These are phyloP conservation scores for Lichenostomus cassidix DNA, from an alignment of 2,113 vertebrate species.

Conservation along the genomic window DNA sequence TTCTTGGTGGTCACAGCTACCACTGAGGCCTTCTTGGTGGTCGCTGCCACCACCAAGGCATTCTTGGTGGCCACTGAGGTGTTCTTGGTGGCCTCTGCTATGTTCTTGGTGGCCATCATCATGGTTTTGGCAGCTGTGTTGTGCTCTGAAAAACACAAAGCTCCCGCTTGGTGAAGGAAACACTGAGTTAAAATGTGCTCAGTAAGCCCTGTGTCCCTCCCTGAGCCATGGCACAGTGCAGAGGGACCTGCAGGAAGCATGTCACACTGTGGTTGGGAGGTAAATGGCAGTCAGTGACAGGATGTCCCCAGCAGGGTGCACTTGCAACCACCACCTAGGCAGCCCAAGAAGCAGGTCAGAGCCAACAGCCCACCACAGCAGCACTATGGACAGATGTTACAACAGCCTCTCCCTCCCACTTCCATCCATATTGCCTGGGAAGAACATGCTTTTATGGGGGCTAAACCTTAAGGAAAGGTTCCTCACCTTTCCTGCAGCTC, in stretches of 20 bases:
- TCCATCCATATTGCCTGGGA: background rate
- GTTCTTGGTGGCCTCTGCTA: background rate
- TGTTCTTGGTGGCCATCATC: background rate
- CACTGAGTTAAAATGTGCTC: rapidly evolving
- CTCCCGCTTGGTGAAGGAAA: background rate
- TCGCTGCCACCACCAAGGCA: background rate
- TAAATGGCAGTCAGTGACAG: background rate
- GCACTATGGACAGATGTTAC: rapidly evolving
- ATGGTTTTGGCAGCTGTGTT: background rate
- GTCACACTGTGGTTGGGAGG: background rate
- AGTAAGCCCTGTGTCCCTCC: background rate
- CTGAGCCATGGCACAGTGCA: background rate
- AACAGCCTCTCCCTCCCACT: background rate
- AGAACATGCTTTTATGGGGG: background rate
- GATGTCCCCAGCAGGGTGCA: background rate
- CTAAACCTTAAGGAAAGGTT: background rate
- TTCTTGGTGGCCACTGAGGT: background rate
- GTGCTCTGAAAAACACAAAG: conserved; percentile 18
- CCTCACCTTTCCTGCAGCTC: background rate
- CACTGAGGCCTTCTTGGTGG: background rate
- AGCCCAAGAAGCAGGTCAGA: background rate
- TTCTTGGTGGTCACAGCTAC: background rate
- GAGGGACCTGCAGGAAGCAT: background rate
- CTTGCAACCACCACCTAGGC: background rate
- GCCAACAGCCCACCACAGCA: background rate